Base-by-base conservation (phyloP, 2,113 vertebrate genomes). In the Triplophysa dalaica region DNA sequence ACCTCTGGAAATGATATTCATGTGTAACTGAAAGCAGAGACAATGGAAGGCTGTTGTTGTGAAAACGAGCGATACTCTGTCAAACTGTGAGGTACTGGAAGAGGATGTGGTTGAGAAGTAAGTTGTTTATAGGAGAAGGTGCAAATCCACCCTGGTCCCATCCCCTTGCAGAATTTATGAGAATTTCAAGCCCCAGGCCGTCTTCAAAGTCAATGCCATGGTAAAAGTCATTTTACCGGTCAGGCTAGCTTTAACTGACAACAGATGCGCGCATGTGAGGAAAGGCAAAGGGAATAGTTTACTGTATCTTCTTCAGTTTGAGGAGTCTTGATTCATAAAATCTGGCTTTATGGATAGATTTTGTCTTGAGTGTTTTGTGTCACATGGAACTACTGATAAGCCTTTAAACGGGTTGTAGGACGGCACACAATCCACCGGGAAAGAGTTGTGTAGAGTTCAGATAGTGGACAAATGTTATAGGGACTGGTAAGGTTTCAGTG, bases 241-340 rank as follows among this genome's bases (percentile, higher is more conserved):
- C 73, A 73, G 29, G 62, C 14, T 81, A 24, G 19, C 16, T 16
- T 43, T 70, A 81, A 83, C 52, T 29, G 63, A 48, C 74, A 81
- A 54, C 84, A 85, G 75, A 83, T 81, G 84, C 17, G 21, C 73
- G 74, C 10, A 48, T 70, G 69, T 33, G 75, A 65, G 54, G 21
- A 38, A 38, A 38, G 68, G 50, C 21, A 54, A 10, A 62, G n/a
- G 13, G 9, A 64, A 17, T 19, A 0, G 9, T 52, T 66, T 61
- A 75, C 38, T 81, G n/a, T 21, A 87, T 85, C 75, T 62, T 66
- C 60, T 50, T 48, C 72, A 83, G 79, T 66, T 45, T 11, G 4
- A 8, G 81, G 50, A 52, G 79, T 80, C 24, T 74, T 83, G 84
- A 84, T 87, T 86, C 72, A 72, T 86, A 24, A 74, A 52, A 58